Base-by-base conservation (phyloP, 2,797 vertebrate species). In the Gymnothorax javanicus region DNA sequence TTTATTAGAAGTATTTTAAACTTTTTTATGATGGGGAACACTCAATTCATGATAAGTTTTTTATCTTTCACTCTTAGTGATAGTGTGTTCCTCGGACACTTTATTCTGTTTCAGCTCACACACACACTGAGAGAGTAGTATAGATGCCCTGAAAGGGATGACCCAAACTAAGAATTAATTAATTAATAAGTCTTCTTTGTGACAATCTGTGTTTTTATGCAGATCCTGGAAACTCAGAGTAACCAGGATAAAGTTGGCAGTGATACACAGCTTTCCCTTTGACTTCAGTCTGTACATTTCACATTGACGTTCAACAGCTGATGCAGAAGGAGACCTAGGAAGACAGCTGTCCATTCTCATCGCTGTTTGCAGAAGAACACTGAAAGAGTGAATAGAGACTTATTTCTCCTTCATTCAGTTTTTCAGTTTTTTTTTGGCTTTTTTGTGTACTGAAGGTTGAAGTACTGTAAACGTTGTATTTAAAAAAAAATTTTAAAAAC, bases 1-100 rank as follows among this genome's bases (percentile, higher is more conserved):
- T 87, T 77, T 89, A 91, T 71, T 90, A 86, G 86, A 94, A 94
- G 87, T 88, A 91, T 89, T 91, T 92, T 85, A 86, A 64, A 89
- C 88, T 90, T 20, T 64, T 27, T 57, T 27, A 27, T 58, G 25
- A 33, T 7, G 3, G 7, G 56, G 25, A 60, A 27, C 5, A 2
- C 82, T 60, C 13, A 9, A 20, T 58, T 60, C 57, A 60, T 25
- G 57, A 43, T 33, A 43, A 62, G 12, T 15, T 6, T 33, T 59
- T 59, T 17, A 81, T 20, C 77, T 81, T 81, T 69, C 52, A 81
- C 52, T 81, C n/a, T 54, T 12, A 81, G 8, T 12, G 27, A 17
- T 56, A 56, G 20, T 54, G 50, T 52, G 33, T 52, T 23, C 20
- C 57, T 13, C 23, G 60, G 27, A 60, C 57, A 60, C 12, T 15